phyloP scores from a whole-genome alignment of 2,113 vertebrate genomes.

The Macaca nemestrina region DNA sequence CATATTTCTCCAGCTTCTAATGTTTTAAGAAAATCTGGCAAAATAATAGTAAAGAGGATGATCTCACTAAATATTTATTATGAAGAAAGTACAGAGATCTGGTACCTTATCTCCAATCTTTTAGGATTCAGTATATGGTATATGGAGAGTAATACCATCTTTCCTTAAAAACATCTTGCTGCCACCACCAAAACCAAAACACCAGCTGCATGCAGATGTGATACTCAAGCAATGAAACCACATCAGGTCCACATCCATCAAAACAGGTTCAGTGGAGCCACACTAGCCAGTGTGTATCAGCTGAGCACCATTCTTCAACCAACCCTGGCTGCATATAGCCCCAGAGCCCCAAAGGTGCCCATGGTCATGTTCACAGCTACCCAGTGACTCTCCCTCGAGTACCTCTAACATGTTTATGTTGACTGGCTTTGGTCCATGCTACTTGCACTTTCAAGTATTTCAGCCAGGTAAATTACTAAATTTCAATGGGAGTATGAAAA shows the following conservation, averaged over 20 bases:
- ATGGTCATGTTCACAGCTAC: not conserved
- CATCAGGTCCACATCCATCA: not conserved
- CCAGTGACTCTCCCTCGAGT: not conserved
- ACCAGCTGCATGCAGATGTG: not conserved
- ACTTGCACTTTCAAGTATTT: not conserved
- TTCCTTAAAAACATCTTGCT: not conserved
- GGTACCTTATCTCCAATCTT: not conserved
- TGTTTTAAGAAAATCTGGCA: not conserved
- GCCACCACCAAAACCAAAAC: not conserved
- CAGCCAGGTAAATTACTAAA: not conserved
- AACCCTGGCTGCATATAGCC: fast-evolving
- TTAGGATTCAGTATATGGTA: not conserved
- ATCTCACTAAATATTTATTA: not conserved
- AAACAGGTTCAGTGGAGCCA: not conserved
- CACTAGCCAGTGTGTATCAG: fast-evolving
- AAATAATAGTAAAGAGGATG: not conserved
- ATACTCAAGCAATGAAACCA: not conserved
- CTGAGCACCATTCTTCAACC: not conserved
- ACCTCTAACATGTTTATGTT: not conserved
- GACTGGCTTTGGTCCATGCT: not conserved
- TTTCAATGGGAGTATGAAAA: conserved; percentile 5
- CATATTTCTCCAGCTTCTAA: not conserved
- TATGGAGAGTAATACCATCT: not conserved
- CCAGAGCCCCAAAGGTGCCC: not conserved
- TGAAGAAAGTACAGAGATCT: not conserved